phyloP scores from a whole-genome alignment of 2,113 vertebrate genomes.

The Chrysemys picta region DNA sequence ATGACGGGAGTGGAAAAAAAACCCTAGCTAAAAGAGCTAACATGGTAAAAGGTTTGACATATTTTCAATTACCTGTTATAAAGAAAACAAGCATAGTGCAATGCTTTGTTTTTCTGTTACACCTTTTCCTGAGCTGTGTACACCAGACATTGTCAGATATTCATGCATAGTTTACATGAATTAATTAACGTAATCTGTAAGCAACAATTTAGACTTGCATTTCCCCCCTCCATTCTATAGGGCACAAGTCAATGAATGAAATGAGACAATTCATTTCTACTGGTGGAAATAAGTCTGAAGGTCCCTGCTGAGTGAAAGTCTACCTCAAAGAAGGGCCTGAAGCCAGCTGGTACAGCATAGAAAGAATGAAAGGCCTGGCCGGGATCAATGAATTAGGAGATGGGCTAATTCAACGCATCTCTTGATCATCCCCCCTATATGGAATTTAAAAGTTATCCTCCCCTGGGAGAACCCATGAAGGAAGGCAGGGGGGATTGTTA shows the following conservation, averaged over 20 bases:
- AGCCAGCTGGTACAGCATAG: neutral
- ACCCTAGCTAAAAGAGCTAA: neutral
- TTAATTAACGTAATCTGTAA: neutral
- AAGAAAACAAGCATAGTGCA: neutral
- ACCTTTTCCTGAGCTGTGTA: neutral
- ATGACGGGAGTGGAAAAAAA: neutral
- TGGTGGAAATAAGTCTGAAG: neutral
- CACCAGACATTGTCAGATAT: accelerated
- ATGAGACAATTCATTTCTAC: neutral
- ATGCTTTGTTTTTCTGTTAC: neutral
- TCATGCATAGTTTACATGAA: neutral
- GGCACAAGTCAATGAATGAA: neutral
- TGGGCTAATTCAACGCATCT: neutral
- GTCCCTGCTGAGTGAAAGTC: neutral
- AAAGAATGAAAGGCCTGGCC: neutral
- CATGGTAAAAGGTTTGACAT: neutral
- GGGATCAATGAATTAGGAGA: neutral
- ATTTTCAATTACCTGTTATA: neutral
- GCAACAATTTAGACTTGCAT: neutral
- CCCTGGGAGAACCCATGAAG: neutral
- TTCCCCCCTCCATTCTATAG: neutral
- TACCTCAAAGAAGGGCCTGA: neutral
- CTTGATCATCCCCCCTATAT: too few species aligned
- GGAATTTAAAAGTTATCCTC: neutral
- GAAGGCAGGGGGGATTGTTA: too few species aligned